Conservation (phyloP, 2,888 invertebrate species). For the Salpingus planirostris region DNA sequence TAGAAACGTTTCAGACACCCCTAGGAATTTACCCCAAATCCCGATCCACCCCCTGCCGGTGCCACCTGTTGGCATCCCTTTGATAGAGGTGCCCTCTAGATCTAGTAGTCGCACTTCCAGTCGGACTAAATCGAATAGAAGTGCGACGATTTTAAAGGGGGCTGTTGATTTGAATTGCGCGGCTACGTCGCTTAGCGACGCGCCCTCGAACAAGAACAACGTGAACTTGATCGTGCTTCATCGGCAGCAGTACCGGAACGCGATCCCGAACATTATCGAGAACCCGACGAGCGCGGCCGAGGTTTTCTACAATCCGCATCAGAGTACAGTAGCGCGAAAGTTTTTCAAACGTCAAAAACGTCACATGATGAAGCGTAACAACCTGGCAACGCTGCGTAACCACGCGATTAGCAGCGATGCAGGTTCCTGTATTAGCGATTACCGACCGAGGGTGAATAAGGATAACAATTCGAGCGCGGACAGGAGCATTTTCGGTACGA, state of each 20-base stretch:
- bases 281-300: constrained; percentile 60
- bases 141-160: constrained; percentile 54
- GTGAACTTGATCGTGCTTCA: constrained; percentile 63
- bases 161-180: constrained; percentile 51
- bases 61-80: constrained; percentile 43
- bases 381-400: constrained; percentile 62
- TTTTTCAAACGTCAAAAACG: constrained; percentile 83
- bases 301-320: constrained; percentile 86
- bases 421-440: constrained; percentile 31
- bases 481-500: constrained; percentile 54
- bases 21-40: constrained; percentile 47
- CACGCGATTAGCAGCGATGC: constrained; percentile 47
- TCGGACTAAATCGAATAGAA: constrained; percentile 58
- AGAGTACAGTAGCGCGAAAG: constrained; percentile 86
- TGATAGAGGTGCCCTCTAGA: constrained; percentile 40
- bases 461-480: constrained; percentile 45
- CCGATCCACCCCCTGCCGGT: constrained; percentile 46
- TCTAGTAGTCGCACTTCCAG: constrained; percentile 59
- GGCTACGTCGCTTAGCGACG: constrained; percentile 42
- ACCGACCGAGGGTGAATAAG: constrained; percentile 13
- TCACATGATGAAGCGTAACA: constrained; percentile 59
- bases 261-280: constrained; percentile 42
- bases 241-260: constrained; percentile 63
- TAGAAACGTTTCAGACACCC: constrained; percentile 59
- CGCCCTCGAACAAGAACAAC: constrained; percentile 44